phyloP scores from a whole-genome alignment of 2,113 vertebrate genomes.

The Pterocles orientalis region DNA sequence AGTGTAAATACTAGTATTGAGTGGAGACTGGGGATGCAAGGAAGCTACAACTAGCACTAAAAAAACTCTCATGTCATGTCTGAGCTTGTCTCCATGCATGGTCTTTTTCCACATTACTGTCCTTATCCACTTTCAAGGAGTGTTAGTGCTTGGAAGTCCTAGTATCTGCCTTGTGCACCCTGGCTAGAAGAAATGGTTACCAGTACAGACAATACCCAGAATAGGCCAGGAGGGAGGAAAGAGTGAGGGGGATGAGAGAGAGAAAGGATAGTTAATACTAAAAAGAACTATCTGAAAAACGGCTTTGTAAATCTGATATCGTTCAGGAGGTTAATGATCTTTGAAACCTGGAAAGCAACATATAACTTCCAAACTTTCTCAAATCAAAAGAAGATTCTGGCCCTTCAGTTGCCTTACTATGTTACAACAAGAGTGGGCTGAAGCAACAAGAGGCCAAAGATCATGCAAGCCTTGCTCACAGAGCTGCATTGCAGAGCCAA shows the following conservation, averaged over 20 bases:
- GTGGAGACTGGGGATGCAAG: neutral
- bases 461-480: neutral
- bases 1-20: neutral
- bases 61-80: neutral
- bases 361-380: neutral
- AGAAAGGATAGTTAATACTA: neutral
- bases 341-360: neutral
- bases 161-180: neutral
- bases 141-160: neutral
- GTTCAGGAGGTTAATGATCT: neutral
- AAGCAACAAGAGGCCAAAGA: neutral
- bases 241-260: neutral
- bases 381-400: neutral
- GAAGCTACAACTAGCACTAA: neutral
- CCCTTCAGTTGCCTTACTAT: neutral
- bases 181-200: neutral
- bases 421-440: neutral
- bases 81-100: neutral
- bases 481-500: neutral
- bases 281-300: neutral
- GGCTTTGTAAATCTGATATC: neutral
- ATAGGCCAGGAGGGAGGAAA: neutral
- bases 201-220: neutral
- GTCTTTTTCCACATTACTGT: neutral
- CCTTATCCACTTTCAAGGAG: neutral